These are phyloP conservation scores for Tenebrosternarchus preto DNA, from an alignment of 2,113 vertebrate genomes.

Conservation along the genomic window DNA sequence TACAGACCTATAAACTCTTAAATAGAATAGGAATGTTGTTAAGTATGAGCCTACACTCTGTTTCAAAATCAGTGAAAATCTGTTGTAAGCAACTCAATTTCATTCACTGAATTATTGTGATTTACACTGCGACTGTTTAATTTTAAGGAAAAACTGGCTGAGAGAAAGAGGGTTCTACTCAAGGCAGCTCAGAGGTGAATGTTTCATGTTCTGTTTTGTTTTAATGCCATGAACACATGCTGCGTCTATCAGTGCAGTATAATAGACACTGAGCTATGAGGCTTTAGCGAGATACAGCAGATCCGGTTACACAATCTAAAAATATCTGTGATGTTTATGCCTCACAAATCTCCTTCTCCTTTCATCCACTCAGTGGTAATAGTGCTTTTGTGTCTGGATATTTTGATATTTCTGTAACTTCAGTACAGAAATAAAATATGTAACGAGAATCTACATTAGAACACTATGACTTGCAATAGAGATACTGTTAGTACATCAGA, in stretches of 20 bases:
- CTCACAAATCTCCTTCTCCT: neutral
- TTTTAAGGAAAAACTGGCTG: conserved; percentile 83
- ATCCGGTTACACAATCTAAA: conserved; percentile 33
- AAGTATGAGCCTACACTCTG: neutral
- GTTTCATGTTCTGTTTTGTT: neutral
- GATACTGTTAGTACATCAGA: too few relatives aligned
- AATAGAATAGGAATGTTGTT: neutral
- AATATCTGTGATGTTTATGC: conserved; percentile 13
- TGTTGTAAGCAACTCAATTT: conserved; percentile 29
- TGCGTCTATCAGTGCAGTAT: conserved; percentile 7
- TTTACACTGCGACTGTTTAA: neutral
- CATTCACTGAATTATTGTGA: neutral
- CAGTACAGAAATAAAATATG: too few relatives aligned
- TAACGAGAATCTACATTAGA: neutral
- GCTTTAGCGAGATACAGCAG: neutral
- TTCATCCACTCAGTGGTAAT: neutral
- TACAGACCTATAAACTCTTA: neutral
- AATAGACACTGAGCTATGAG: conserved; percentile 13
- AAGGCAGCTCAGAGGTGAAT: conserved; percentile 87
- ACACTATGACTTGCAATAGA: neutral
- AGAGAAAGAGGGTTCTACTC: conserved; percentile 85
- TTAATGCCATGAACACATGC: neutral
- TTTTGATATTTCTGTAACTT: too few relatives aligned
- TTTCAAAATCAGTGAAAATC: neutral
- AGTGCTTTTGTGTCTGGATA: neutral